phyloP scores from a whole-genome alignment of 2,888 invertebrate genomes.

The Drosophila nigritarsus region DNA sequence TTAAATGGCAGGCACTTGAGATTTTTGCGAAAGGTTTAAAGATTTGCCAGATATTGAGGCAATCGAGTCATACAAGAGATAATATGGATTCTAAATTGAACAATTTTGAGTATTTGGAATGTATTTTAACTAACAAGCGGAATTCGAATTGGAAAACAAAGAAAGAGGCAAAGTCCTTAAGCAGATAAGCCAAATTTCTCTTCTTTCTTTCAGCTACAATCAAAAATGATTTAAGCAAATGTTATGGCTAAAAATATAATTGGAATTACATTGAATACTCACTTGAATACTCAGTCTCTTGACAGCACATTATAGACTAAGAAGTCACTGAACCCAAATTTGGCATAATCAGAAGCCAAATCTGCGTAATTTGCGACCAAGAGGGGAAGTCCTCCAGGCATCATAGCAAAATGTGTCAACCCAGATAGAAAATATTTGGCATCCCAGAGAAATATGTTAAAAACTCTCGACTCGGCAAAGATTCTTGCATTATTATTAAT shows the following conservation, averaged over 20 bases:
- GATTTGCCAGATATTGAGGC: conserved; percentile 2
- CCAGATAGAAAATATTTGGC: not conserved
- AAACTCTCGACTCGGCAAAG: not conserved
- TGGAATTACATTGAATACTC: not conserved
- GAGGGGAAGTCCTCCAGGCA: rapidly evolving
- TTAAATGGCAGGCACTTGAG: conserved; percentile 70
- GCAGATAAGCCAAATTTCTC: not conserved
- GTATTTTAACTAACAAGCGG: not conserved
- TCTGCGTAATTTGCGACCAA: not conserved
- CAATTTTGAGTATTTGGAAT: not conserved
- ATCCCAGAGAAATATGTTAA: not conserved
- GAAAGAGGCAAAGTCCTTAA: not conserved
- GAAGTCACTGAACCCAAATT: not conserved
- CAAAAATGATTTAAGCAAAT: not conserved
- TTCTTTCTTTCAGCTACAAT: not conserved
- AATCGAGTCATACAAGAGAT: not conserved
- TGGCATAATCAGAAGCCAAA: not conserved
- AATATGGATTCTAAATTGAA: not conserved
- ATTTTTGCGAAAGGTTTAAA: conserved; percentile 25
- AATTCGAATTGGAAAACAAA: too few species aligned
- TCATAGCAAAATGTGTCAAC: not conserved
- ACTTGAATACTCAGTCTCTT: not conserved
- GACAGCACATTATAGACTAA: not conserved
- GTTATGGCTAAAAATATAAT: not conserved
- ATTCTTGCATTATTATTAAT: too few species aligned